These are phyloP conservation scores for Oxygymnocypris stewartii DNA, from an alignment of 2,113 vertebrate species.

Conservation along the genomic window DNA sequence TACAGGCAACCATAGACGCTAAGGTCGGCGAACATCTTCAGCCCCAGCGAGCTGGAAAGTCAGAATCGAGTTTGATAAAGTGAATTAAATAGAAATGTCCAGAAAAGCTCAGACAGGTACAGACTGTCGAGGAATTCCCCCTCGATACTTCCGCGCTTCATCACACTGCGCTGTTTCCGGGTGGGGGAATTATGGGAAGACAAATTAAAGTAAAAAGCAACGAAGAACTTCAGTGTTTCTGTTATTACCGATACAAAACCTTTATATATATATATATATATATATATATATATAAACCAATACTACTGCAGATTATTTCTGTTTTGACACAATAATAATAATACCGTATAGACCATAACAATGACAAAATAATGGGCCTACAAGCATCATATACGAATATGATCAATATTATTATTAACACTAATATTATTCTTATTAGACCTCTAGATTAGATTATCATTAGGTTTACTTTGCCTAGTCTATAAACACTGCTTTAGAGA, in stretches of 20 bases:
- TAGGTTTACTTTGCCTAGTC: no score
- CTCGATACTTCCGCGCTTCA: constrained; percentile 67
- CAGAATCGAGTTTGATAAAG: background rate
- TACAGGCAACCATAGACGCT: background rate
- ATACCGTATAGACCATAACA: background rate
- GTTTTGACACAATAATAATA: background rate
- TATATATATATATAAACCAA: no score
- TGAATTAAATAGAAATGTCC: constrained; percentile 43
- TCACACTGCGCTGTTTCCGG: constrained; percentile 21
- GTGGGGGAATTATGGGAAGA: constrained; percentile 36
- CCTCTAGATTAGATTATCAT: no score
- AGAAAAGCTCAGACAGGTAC: constrained; percentile 20
- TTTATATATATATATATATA: no score
- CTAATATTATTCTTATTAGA: no score
- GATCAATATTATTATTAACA: no score
- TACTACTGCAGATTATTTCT: background rate
- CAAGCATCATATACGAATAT: no score
- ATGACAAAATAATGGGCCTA: background rate
- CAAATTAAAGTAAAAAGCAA: background rate
- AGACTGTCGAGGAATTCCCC: constrained; percentile 65
- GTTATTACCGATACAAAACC: background rate
- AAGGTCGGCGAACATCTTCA: constrained; percentile 26
- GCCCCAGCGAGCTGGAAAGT: background rate
- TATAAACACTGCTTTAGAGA: no score
- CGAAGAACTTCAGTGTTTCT: background rate